A percentile compares a stretch with the other conserved stretches of the same genome.
These are phyloP conservation scores for Cricetomys ansorgei DNA, from an alignment of 2,113 vertebrate genomes.

Conservation along the genomic window DNA sequence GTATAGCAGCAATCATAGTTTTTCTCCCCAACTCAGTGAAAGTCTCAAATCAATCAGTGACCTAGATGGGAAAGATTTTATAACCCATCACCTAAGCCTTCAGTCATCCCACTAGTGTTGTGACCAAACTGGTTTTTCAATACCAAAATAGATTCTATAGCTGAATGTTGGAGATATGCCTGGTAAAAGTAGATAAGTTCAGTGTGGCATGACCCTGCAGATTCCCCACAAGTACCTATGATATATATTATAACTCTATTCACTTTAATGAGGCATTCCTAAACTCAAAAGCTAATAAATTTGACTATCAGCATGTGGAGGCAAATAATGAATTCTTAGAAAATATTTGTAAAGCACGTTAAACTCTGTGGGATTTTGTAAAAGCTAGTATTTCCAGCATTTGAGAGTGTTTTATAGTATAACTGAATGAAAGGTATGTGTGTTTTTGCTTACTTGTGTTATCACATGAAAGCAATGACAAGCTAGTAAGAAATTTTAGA, in stretches of 20 bases:
- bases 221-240: background rate
- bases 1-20: slow-evolving; percentile 46
- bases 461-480: background rate
- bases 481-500: slow-evolving; percentile 34
- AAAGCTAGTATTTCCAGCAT: background rate
- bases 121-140: slow-evolving; percentile 50
- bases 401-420: background rate
- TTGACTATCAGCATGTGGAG: background rate
- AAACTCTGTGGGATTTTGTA: background rate
- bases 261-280: background rate
- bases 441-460: background rate
- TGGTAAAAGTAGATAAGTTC: background rate
- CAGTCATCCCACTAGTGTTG: slow-evolving; percentile 61
- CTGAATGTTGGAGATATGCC: background rate
- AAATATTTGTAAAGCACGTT: background rate
- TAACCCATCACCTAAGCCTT: slow-evolving; percentile 71
- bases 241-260: background rate
- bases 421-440: background rate
- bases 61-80: slow-evolving; percentile 75
- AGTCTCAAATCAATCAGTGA: slow-evolving; percentile 72
- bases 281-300: background rate
- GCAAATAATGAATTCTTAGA: slow-evolving; percentile 27
- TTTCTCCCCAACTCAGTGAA: slow-evolving; percentile 55
- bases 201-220: background rate
- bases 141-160: slow-evolving; percentile 59